These are phyloP conservation scores for Halichondria panicea DNA, from an alignment of 37 sponge, comb jelly and placozoan genomes.

Conservation along the genomic window DNA sequence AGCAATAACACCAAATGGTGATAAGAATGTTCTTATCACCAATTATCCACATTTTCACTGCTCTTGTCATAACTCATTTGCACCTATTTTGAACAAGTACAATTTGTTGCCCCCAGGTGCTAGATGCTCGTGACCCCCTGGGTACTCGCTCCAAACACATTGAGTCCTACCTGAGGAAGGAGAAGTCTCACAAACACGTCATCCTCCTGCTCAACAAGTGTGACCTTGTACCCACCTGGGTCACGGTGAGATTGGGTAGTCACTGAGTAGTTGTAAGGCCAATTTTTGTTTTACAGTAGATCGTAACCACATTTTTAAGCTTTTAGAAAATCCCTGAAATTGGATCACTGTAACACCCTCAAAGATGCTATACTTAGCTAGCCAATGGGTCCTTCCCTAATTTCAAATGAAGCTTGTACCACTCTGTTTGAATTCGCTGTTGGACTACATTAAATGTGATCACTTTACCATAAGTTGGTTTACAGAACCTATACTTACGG, in stretches of 20 bases:
- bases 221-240: constrained; percentile 99
- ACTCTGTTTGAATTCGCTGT: too few species aligned
- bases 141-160: constrained; percentile 93
- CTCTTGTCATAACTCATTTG: neutral
- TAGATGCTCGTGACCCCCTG: constrained; percentile 94
- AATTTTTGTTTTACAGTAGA: neutral
- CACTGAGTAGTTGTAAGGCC: neutral
- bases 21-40: neutral
- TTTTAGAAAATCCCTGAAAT: too few species aligned
- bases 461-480: too few species aligned
- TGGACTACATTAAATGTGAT: too few species aligned
- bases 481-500: too few species aligned
- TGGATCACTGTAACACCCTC: too few species aligned
- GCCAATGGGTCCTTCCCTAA: too few species aligned
- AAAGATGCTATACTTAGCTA: too few species aligned
- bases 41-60: neutral
- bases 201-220: constrained; percentile 97
- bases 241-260: constrained; percentile 65
- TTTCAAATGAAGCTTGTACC: too few species aligned
- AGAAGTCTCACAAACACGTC: constrained; percentile 97
- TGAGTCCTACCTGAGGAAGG: constrained; percentile 82
- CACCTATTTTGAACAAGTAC: neutral
- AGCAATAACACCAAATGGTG: too few species aligned
- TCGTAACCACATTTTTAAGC: too few species aligned
- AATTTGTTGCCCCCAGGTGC: constrained; percentile 61